Evolutionary conservation across 1,140 invertebrate genomes (phyloP).

Genomic region (Palaemon carinicauda): DNA sequence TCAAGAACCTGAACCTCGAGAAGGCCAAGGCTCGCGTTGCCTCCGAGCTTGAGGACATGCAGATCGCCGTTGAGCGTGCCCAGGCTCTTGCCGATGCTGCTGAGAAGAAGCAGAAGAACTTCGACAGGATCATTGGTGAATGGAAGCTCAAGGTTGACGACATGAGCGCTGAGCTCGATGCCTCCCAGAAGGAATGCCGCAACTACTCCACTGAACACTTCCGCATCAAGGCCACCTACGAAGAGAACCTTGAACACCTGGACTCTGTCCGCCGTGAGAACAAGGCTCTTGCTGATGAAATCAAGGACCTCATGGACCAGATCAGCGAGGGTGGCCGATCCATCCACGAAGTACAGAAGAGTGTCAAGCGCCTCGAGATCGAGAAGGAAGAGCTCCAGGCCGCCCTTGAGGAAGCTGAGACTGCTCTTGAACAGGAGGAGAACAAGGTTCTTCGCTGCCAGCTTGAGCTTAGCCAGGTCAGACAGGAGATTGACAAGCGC

Average conservation of each 20-base stretch:
- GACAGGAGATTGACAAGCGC: conserved; percentile 42
- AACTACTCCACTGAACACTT: conserved; percentile 48
- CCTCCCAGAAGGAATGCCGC: conserved; percentile 47
- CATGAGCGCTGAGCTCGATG: conserved; percentile 65
- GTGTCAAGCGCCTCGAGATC: conserved; percentile 34
- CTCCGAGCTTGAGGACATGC: conserved; percentile 72
- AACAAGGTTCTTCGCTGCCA: conserved; percentile 43
- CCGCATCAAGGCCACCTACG: conserved; percentile 42
- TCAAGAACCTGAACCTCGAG: conserved; percentile 65
- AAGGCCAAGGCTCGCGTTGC: conserved; percentile 70
- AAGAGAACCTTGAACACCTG: conserved; percentile 66
- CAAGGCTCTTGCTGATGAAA: conserved; percentile 68
- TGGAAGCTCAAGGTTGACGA: conserved; percentile 98
- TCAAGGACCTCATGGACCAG: conserved; percentile 49
- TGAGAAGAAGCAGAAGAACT: conserved; percentile 44
- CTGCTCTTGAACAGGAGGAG: conserved; percentile 39
- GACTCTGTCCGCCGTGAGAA: conserved; percentile 73
- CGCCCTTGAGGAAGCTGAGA: conserved; percentile 46
- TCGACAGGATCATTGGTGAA: conserved; percentile 98
- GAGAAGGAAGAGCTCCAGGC: conserved; percentile 48
- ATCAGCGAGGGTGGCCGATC: conserved; percentile 44
- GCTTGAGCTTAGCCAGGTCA: conserved; percentile 45
- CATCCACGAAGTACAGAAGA: conserved; percentile 35
- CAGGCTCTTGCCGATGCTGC: conserved; percentile 22
- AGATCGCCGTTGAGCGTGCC: conserved; percentile 66